A percentile compares a stretch with the other conserved stretches of the same genome.
phyloP scores from a whole-genome alignment of 1,140 invertebrate species.

The Polypedilum pembai region DNA sequence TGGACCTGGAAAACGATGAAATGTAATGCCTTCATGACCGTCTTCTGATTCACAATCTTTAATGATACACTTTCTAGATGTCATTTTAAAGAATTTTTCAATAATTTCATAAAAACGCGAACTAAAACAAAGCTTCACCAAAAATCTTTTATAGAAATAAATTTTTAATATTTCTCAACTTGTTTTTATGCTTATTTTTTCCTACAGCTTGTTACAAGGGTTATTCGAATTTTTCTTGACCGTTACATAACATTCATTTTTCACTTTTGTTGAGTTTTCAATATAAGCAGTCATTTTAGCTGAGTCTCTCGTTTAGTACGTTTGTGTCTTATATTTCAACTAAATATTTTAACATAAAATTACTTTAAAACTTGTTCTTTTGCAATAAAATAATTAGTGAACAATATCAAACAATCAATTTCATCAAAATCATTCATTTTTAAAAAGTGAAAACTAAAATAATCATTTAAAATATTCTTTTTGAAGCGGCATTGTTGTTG shows the following conservation, averaged over 20 bases:
- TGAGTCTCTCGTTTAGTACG: neutral
- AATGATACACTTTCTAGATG: constrained; percentile 41
- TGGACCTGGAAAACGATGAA: constrained; percentile 50
- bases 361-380: neutral
- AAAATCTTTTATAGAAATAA: no score
- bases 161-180: no score
- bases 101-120: no score
- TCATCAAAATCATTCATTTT: neutral
- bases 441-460: neutral
- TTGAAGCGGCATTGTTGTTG: neutral
- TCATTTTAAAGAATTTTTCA: constrained; percentile 32
- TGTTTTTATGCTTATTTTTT: no score
- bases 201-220: no score
- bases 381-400: neutral
- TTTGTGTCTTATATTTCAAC: neutral
- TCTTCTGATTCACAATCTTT: constrained; percentile 42
- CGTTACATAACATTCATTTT: no score
- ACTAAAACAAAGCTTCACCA: no score
- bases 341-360: constrained; percentile 10
- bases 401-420: neutral
- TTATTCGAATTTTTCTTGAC: no score
- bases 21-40: constrained; percentile 45
- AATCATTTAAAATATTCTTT: neutral
- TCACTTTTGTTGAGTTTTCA: neutral
- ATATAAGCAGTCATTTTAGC: neutral